Base-by-base conservation (phyloP, 2,113 vertebrate species). In the Podarcis muralis region DNA sequence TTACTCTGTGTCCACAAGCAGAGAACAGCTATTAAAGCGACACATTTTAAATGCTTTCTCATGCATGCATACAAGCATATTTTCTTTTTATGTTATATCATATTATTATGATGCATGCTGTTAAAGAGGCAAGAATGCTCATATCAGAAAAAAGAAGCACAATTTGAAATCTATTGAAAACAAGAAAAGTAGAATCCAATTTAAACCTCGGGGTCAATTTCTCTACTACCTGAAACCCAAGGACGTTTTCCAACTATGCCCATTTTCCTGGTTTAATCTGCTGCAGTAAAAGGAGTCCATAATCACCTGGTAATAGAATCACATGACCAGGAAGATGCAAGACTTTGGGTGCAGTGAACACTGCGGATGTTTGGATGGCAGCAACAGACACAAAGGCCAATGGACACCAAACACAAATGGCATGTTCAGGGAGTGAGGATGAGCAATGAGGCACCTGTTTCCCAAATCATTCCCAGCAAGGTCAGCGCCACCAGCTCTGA, bases 61-160 rank as follows among this genome's bases (percentile, higher is more conserved):
- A 95, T 97, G 96, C 96, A 94, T 65, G 27, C 89, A 92, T 68
- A 71, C 79, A 87, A 3, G 71, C 71, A 32, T 85, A 16, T 25
- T 53, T 12, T n/a, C 9, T n/a, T 32, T 8, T 8, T 4, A 8
- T 40, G 7, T n/a, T 30, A 71, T 68, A 53, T 62, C n/a, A 48
- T 2, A 84, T 53, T 53, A 53, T 53, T 53, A 53, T 12, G 92
- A 87, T 93, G 92, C 95, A 94, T 3, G 4, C 86, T 65, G 84
- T 37, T 71, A 35, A 59, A 69, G 9, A 89, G 82, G 0, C 68
- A 68, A 90, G 15, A 74, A 48, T 40, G 25, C 82, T 22, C 6
- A 12, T 87, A 66, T 81, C 87, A 86, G 83, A 65, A 43, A 86
- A 66, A 86, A 81, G 1, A 16, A 76, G n/a, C 62, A n/a, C 65